Evolutionary conservation across 2,113 vertebrate genomes (phyloP).

Genomic region (Sinocyclocheilus rhinocerous): DNA sequence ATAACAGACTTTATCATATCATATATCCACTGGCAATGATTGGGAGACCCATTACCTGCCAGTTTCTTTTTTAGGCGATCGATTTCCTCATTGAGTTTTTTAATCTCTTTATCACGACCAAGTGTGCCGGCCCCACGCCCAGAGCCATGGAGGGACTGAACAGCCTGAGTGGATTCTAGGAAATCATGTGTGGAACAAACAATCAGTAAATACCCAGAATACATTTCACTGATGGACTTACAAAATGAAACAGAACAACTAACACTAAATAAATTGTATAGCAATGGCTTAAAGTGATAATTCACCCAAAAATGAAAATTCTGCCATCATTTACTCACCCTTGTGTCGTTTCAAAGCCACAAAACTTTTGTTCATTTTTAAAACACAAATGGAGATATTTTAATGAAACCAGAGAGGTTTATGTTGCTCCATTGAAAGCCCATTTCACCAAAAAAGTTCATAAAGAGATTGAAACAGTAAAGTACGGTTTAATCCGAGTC

Average conservation of each 20-base stretch:
- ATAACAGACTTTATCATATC: conserved; percentile 11
- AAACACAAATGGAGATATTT: too few relatives aligned
- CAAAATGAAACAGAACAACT: neutral
- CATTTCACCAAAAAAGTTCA: neutral
- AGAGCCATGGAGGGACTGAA: conserved; percentile 82
- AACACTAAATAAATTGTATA: neutral
- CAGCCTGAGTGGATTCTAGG: conserved; percentile 86
- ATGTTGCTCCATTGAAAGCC: too few relatives aligned
- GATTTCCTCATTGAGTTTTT: conserved; percentile 94
- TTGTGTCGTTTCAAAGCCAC: too few relatives aligned
- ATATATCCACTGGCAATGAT: neutral
- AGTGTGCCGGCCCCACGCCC: conserved; percentile 75
- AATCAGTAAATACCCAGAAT: neutral
- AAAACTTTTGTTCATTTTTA: too few relatives aligned
- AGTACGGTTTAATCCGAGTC: too few relatives aligned
- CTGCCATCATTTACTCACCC: too few relatives aligned
- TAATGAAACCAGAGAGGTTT: too few relatives aligned
- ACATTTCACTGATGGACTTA: conserved; percentile 8
- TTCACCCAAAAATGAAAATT: too few relatives aligned
- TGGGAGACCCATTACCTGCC: conserved; percentile 77
- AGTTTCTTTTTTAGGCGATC: conserved; percentile 92
- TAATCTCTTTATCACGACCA: conserved; percentile 89
- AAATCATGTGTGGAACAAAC: neutral
- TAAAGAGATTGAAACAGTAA: neutral
- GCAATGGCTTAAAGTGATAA: too few relatives aligned